phyloP scores from a whole-genome alignment of 2,797 vertebrate genomes.

The Poecilia wingei region DNA sequence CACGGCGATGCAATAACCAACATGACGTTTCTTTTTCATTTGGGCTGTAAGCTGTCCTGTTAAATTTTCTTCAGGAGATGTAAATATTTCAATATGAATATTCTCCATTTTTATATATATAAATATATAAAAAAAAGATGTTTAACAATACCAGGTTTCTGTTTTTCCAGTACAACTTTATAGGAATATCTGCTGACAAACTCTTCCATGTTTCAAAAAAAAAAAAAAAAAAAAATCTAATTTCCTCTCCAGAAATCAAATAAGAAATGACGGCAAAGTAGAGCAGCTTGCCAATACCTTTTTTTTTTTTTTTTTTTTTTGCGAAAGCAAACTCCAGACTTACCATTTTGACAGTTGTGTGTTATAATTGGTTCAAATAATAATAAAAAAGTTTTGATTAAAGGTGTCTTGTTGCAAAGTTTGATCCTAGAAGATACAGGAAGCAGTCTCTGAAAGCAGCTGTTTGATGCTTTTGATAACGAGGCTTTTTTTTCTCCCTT shows the following conservation, averaged over 20 bases:
- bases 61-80: conserved; percentile 55
- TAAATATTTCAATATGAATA: conserved; percentile 69
- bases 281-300: conserved; percentile 29
- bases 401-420: conserved; percentile 36
- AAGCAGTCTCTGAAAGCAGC: conserved; percentile 21
- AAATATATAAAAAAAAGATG: conserved; percentile 43
- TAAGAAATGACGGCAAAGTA: conserved; percentile 25
- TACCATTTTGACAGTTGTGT: conserved; percentile 73
- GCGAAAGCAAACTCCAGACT: conserved; percentile 42
- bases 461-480: conserved; percentile 14
- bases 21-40: conserved; percentile 65
- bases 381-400: conserved; percentile 23
- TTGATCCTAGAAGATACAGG: conserved; percentile 28
- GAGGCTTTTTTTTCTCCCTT: conserved; percentile 22
- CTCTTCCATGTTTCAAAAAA: conserved; percentile 37
- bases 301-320: conserved; percentile 20
- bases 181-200: conserved; percentile 29
- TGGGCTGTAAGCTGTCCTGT: conserved; percentile 56
- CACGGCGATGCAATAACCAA: conserved; percentile 56
- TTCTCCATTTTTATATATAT: conserved; percentile 50
- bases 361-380: conserved; percentile 51
- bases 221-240: conserved; percentile 35
- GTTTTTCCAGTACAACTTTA: conserved; percentile 43
- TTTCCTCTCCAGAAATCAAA: conserved; percentile 21
- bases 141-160: conserved; percentile 52